A percentile compares a stretch with the other conserved stretches of the same genome.
These are phyloP conservation scores for Spondyliosoma cantharus DNA, from an alignment of 2,797 vertebrate genomes.

Conservation along the genomic window DNA sequence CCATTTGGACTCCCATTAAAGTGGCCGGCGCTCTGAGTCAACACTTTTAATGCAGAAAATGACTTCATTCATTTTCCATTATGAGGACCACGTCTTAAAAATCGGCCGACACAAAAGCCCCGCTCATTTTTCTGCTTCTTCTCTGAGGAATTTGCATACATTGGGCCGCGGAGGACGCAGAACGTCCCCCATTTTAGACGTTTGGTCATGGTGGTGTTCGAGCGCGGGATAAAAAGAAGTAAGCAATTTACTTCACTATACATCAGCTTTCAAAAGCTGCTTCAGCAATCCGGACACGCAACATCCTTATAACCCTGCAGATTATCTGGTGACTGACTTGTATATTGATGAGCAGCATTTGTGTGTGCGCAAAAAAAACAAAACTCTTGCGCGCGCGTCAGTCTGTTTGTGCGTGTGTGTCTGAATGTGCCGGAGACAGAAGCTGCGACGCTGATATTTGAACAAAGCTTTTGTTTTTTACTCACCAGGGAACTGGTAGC, in stretches of 20 bases:
- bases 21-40: slow-evolving; percentile 65
- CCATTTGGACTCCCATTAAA: slow-evolving; percentile 75
- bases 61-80: slow-evolving; percentile 76
- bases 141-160: slow-evolving; percentile 81
- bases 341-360: slow-evolving; percentile 63
- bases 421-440: slow-evolving; percentile 50
- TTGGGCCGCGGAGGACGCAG: slow-evolving; percentile 60
- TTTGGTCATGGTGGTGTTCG: slow-evolving; percentile 79
- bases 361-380: slow-evolving; percentile 28
- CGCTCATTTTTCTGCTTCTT: slow-evolving; percentile 68
- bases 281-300: slow-evolving; percentile 70
- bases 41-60: slow-evolving; percentile 80
- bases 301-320: slow-evolving; percentile 66
- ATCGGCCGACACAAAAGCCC: slow-evolving; percentile 67
- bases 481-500: slow-evolving; percentile 99
- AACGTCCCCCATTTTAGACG: slow-evolving; percentile 69
- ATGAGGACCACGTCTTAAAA: slow-evolving; percentile 60
- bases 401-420: slow-evolving; percentile 30
- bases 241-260: slow-evolving; percentile 75
- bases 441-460: slow-evolving; percentile 56
- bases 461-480: slow-evolving; percentile 64
- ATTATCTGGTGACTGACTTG: slow-evolving; percentile 74
- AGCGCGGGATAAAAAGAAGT: slow-evolving; percentile 67
- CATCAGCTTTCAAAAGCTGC: slow-evolving; percentile 70
- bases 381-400: slow-evolving; percentile 13